phyloP scores from a whole-genome alignment of 2,888 invertebrate species.

The Nemotelus pantherinus region DNA sequence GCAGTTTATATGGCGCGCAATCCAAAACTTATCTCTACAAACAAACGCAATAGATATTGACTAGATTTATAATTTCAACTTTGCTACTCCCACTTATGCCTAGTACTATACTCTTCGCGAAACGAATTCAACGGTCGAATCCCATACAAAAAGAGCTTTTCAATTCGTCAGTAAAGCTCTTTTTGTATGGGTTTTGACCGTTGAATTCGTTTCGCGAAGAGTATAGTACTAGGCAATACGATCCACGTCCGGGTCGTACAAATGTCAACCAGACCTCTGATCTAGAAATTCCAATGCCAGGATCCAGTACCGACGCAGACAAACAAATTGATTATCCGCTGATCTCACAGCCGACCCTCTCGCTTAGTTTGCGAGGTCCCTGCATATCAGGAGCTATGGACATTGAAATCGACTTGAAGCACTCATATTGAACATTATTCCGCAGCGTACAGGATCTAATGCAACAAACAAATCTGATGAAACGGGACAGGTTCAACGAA shows the following conservation, averaged over 20 bases:
- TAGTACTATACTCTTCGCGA: too few species aligned
- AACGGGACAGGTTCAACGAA: conserved; percentile 84
- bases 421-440: conserved; percentile 93
- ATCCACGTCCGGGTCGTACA: conserved; percentile 97
- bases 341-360: conserved; percentile 74
- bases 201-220: too few species aligned
- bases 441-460: conserved; percentile 90
- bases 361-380: conserved; percentile 77
- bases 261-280: conserved; percentile 97
- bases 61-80: too few species aligned
- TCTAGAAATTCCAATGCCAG: conserved; percentile 90
- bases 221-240: too few species aligned
- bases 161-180: too few species aligned
- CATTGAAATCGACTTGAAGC: conserved; percentile 83
- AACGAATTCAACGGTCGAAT: too few species aligned
- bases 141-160: too few species aligned
- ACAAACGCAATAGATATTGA: too few species aligned
- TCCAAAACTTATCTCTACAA: too few species aligned
- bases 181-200: too few species aligned
- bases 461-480: conserved; percentile 75
- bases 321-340: conserved; percentile 53
- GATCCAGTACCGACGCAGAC: conserved; percentile 63
- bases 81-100: too few species aligned
- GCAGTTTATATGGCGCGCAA: too few species aligned
- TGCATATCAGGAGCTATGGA: conserved; percentile 83